Conservation (phyloP, 1,140 invertebrate species). For the Tetranychus urticae region DNA sequence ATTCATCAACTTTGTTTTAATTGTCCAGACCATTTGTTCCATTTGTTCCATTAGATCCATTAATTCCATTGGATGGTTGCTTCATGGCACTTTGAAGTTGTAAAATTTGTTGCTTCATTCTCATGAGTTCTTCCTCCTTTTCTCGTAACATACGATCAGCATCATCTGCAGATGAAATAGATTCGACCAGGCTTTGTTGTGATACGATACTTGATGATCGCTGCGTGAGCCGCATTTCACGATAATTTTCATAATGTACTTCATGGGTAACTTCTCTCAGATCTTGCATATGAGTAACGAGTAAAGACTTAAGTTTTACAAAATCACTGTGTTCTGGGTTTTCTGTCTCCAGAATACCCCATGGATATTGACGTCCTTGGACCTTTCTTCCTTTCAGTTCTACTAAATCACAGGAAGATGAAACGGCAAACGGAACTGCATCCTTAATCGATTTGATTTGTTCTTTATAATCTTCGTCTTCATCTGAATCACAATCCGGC, state of each 20-base stretch:
- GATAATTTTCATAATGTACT: slow-evolving; percentile 32
- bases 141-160: slow-evolving; percentile 62
- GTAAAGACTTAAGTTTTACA: slow-evolving; percentile 31
- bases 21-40: no score
- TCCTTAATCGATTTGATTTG: slow-evolving; percentile 16
- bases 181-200: slow-evolving; percentile 12
- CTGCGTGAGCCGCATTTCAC: slow-evolving; percentile 18
- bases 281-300: slow-evolving; percentile 27
- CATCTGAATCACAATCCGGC: slow-evolving; percentile 25
- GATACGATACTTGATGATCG: slow-evolving; percentile 12
- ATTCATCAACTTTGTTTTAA: no score
- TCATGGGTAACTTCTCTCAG: slow-evolving; percentile 29
- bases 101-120: slow-evolving; percentile 15
- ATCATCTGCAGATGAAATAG: slow-evolving; percentile 23
- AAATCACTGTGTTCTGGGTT: slow-evolving; percentile 40
- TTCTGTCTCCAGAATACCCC: slow-evolving; percentile 39
- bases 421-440: slow-evolving; percentile 21
- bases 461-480: slow-evolving; percentile 22
- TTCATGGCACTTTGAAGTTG: slow-evolving; percentile 12
- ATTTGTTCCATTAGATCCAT: no score
- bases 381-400: slow-evolving; percentile 21
- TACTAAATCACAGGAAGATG: slow-evolving; percentile 17
- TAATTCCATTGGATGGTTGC: background rate
- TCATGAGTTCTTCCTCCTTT: slow-evolving; percentile 42
- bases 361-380: slow-evolving; percentile 32